Evolutionary conservation across 1,140 invertebrate species (phyloP).

Genomic region (Apis dorsata): DNA sequence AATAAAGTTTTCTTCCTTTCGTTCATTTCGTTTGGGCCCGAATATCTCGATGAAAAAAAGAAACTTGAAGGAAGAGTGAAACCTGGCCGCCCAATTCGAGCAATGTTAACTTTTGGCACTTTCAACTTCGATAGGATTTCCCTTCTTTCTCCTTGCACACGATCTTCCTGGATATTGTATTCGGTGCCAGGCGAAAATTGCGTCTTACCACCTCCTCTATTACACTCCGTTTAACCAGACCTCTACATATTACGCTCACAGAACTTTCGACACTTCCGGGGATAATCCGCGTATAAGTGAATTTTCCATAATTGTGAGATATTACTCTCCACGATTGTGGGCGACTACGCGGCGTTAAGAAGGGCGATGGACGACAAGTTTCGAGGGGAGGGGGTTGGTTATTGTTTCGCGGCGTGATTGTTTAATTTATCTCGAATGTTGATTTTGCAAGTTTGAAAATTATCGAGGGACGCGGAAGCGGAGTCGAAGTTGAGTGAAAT

Average conservation of each 20-base stretch:
- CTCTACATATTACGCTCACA: conserved; percentile 24
- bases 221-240: conserved; percentile 2
- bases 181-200: conserved; percentile 17
- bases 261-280: conserved; percentile 14
- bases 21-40: no score
- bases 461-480: no score
- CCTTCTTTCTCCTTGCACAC: conserved; percentile 12
- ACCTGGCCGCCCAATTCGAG: conserved; percentile 31
- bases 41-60: not conserved
- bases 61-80: conserved; percentile 45
- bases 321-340: not conserved
- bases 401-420: no score
- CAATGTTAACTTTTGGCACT: conserved; percentile 68
- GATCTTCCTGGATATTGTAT: not conserved
- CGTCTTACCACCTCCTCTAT: conserved; percentile 46
- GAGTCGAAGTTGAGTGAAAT: not conserved
- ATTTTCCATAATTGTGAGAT: conserved; percentile 22
- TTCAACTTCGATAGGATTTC: conserved; percentile 71
- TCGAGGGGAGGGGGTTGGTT: no score
- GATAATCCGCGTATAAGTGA: conserved; percentile 29
- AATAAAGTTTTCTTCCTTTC: no score
- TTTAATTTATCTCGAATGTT: no score
- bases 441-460: no score
- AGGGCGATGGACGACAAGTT: no score
- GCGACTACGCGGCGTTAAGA: not conserved